These are phyloP conservation scores for Lasioglossum figueresi DNA, from an alignment of 2,888 invertebrate genomes.

Conservation along the genomic window DNA sequence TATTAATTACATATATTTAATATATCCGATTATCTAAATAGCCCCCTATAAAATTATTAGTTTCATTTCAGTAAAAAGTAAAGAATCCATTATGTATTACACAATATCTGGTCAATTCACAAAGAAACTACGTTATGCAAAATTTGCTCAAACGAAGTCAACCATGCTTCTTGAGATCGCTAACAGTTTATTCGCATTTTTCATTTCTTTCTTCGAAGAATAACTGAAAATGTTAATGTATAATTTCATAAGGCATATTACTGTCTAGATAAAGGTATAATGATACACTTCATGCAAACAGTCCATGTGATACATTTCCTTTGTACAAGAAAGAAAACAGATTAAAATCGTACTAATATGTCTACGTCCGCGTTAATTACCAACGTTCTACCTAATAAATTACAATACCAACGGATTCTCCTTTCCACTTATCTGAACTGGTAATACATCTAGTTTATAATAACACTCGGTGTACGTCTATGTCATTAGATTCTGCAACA, in stretches of 20 bases:
- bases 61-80: background rate
- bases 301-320: slow-evolving; percentile 24
- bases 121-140: background rate
- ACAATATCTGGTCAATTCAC: background rate
- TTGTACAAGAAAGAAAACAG: background rate
- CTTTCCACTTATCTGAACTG: slow-evolving; percentile 9
- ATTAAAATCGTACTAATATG: slow-evolving; percentile 31
- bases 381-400: slow-evolving; percentile 28
- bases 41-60: background rate
- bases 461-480: background rate
- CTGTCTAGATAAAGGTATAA: slow-evolving; percentile 23
- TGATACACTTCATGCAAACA: slow-evolving; percentile 22
- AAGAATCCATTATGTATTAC: background rate
- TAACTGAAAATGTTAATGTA: slow-evolving; percentile 1
- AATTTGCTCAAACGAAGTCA: background rate
- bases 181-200: slow-evolving; percentile 3
- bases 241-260: slow-evolving; percentile 1
- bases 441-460: slow-evolving; percentile 18
- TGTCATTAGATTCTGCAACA: background rate
- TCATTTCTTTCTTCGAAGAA: background rate
- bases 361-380: slow-evolving; percentile 29
- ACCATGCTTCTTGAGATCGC: background rate
- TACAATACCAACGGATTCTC: slow-evolving; percentile 22
- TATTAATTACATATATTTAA: background rate
- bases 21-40: background rate